Evolutionary conservation across 2,888 invertebrate species (phyloP), one percentile per base, ranked within the genome.

Genomic region (Hydrotaea cyrtoneurina): DNA sequence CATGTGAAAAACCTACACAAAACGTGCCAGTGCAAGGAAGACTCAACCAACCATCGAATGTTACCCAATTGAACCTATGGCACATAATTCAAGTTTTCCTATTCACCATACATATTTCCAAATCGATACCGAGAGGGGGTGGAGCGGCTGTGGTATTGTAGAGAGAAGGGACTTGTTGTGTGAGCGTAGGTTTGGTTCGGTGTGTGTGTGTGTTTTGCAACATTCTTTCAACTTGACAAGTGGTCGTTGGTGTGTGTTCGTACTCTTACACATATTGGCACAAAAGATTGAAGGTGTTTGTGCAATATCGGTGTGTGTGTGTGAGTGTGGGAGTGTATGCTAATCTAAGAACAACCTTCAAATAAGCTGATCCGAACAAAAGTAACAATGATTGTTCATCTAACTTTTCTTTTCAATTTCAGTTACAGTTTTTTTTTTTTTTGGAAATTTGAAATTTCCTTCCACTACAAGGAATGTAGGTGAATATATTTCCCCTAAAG

Each of bases 311-410:
- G 55, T 17, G 26, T 50, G 50, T 39, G 39, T 21, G 39, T 36
- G 3, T 5, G n/a, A 17, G 0, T n/a, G n/a, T n/a, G n/a, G 15
- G 19, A n/a, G 39, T 64, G 17, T 73, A n/a, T 76, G 59, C 77
- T 77, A 59, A 77, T 79, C 71, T 64, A 66, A 72, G 79, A 73
- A 43, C 43, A 83, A 72, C 79, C 78, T 79, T 79, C 76, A 79
- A 82, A 80, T 50, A 73, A 43, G 11, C 17, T 66, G 64, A n/a
- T n/a, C n/a, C n/a, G 72, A 19, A 50, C 64, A n/a, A 53, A 17
- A 43, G 69, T 50, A 79, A 71, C 53, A 82, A 76, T 59, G n/a
- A 62, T 64, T 79, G 46, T 79, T 59, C 50, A 39, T 77, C 66
- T n/a, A 77, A 53, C 10, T 53, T 55, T 57, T 46, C 31, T 31